Percentiles rank a stretch among this genome's conserved stretches.
phyloP scores from a whole-genome alignment of 1,140 invertebrate species.

The Pomacea maculata region DNA sequence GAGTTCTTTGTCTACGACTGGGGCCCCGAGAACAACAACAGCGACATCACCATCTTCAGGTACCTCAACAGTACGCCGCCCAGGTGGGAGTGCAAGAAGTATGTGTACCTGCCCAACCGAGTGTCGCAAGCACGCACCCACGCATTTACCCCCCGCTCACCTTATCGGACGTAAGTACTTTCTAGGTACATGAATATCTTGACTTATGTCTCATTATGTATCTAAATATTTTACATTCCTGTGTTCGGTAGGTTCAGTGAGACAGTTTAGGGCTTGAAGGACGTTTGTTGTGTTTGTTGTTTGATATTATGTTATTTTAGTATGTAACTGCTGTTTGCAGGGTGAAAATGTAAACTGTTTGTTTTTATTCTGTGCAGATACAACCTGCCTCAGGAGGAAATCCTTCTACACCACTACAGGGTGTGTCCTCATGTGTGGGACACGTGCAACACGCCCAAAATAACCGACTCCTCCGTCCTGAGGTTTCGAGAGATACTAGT shows the following conservation, averaged over 20 bases:
- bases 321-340: too few species aligned
- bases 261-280: too few species aligned
- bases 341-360: too few species aligned
- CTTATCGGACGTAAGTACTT: background rate
- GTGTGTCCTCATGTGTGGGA: slow-evolving; percentile 15
- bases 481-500: background rate
- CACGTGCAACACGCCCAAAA: slow-evolving; percentile 9
- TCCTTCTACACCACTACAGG: slow-evolving; percentile 14
- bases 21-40: slow-evolving; percentile 15
- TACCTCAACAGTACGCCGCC: slow-evolving; percentile 19
- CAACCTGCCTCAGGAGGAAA: background rate
- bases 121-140: slow-evolving; percentile 8
- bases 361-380: background rate
- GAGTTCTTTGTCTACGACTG: slow-evolving; percentile 31
- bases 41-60: slow-evolving; percentile 4
- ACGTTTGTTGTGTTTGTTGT: too few species aligned
- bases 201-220: too few species aligned
- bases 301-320: too few species aligned
- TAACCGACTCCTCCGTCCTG: slow-evolving; percentile 8
- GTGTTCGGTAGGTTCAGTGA: too few species aligned
- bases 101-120: slow-evolving; percentile 7
- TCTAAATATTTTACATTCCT: too few species aligned
- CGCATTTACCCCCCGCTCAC: background rate
- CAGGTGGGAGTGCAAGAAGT: slow-evolving; percentile 15
- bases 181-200: too few species aligned